These are phyloP conservation scores for Eurystomus gularis DNA, from an alignment of 2,113 vertebrate genomes.

Conservation along the genomic window DNA sequence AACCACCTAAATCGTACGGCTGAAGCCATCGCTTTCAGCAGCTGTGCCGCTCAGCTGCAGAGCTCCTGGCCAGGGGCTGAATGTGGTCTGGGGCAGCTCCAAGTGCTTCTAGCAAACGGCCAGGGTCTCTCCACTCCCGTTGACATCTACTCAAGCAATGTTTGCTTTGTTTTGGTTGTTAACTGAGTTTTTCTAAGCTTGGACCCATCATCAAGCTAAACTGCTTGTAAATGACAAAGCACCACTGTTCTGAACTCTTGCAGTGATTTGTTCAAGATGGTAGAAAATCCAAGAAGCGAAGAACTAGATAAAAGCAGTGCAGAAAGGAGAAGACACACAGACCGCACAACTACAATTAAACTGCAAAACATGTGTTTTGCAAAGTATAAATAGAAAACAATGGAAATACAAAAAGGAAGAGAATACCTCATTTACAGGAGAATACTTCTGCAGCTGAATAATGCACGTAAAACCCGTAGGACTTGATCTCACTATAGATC, in stretches of 20 bases:
- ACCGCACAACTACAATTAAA: fast-evolving
- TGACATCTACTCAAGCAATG: fast-evolving
- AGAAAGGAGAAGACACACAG: background rate
- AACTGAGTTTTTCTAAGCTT: background rate
- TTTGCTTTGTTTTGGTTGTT: background rate
- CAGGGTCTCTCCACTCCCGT: background rate
- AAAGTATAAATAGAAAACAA: background rate
- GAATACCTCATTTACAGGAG: background rate
- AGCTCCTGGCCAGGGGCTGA: background rate
- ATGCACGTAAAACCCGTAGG: background rate
- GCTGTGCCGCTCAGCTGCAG: background rate
- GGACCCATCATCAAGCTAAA: background rate
- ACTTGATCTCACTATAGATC: background rate
- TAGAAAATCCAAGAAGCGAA: background rate
- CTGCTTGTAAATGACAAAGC: background rate
- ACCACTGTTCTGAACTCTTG: background rate
- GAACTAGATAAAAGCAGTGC: background rate
- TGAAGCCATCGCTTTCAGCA: background rate
- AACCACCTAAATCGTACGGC: background rate
- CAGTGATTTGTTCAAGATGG: background rate
- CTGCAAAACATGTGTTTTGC: background rate
- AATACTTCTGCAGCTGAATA: background rate
- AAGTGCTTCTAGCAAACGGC: background rate
- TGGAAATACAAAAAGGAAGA: background rate
- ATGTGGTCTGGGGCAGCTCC: background rate